Percentiles rank a stretch among this genome's conserved stretches.
These are phyloP conservation scores for Odontomyia ornata DNA, from an alignment of 2,888 invertebrate genomes.

Conservation along the genomic window DNA sequence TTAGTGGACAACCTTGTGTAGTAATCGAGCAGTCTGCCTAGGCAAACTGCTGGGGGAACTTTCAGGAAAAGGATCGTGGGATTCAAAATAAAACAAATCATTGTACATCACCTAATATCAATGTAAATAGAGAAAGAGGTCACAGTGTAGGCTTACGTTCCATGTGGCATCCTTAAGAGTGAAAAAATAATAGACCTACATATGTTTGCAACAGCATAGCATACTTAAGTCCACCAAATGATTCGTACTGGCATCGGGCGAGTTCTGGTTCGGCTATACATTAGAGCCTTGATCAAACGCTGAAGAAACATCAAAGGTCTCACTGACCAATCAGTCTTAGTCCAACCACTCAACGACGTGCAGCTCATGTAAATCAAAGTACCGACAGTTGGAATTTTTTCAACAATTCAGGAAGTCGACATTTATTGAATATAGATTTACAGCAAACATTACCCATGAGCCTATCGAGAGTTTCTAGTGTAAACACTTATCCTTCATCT, in stretches of 20 bases:
- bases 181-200: constrained; percentile 85
- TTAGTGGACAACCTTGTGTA: no score
- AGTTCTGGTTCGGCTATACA: constrained; percentile 94
- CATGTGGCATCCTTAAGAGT: constrained; percentile 81
- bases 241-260: constrained; percentile 91
- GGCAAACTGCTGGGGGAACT: no score
- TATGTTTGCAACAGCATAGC: constrained; percentile 71
- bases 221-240: constrained; percentile 80
- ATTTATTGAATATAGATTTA: constrained; percentile 48
- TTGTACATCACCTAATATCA: no score
- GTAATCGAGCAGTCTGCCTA: no score
- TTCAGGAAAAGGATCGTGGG: constrained; percentile 50
- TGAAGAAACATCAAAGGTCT: constrained; percentile 59
- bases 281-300: constrained; percentile 65
- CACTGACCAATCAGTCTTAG: constrained; percentile 62
- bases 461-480: constrained; percentile 84
- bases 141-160: constrained; percentile 77
- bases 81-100: constrained; percentile 46
- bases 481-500: constrained; percentile 78
- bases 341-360: constrained; percentile 63
- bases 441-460: constrained; percentile 56
- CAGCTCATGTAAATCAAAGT: constrained; percentile 52
- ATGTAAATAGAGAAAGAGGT: constrained; percentile 61
- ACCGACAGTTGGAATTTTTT: constrained; percentile 41
- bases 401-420: constrained; percentile 45